Conservation (phyloP, 2,113 vertebrate genomes). For the Macquaria australasica region DNA sequence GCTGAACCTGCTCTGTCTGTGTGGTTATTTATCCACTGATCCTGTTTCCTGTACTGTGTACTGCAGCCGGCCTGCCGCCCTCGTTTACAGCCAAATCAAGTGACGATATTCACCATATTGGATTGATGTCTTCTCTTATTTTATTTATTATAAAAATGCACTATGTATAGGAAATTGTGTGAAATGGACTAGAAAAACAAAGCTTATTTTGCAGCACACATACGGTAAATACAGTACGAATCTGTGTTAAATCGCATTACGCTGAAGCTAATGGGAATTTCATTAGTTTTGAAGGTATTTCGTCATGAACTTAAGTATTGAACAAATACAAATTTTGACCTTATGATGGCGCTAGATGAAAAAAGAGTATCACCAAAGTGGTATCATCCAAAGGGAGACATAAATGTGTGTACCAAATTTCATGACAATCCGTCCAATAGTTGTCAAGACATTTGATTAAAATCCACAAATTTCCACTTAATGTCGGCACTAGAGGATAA, state of each 20-base stretch:
- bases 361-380: not conserved
- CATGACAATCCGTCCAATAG: too few species aligned
- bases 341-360: not conserved
- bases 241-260: not conserved
- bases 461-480: not conserved
- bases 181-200: not conserved
- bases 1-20: constrained; percentile 61
- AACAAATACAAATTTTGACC: not conserved
- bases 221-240: too few species aligned
- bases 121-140: not conserved
- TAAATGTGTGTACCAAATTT: not conserved
- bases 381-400: not conserved
- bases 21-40: constrained; percentile 60
- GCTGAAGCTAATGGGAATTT: too few species aligned
- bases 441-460: not conserved
- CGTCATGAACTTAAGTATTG: too few species aligned
- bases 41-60: not conserved
- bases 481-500: not conserved
- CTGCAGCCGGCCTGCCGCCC: not conserved
- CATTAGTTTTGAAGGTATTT: too few species aligned
- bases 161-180: not conserved
- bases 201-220: not conserved
- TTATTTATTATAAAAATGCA: constrained; percentile 12
- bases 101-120: not conserved
- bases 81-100: not conserved